Evolutionary conservation across 2,797 vertebrate genomes (phyloP).

Genomic region (Spinus olivaceus): DNA sequence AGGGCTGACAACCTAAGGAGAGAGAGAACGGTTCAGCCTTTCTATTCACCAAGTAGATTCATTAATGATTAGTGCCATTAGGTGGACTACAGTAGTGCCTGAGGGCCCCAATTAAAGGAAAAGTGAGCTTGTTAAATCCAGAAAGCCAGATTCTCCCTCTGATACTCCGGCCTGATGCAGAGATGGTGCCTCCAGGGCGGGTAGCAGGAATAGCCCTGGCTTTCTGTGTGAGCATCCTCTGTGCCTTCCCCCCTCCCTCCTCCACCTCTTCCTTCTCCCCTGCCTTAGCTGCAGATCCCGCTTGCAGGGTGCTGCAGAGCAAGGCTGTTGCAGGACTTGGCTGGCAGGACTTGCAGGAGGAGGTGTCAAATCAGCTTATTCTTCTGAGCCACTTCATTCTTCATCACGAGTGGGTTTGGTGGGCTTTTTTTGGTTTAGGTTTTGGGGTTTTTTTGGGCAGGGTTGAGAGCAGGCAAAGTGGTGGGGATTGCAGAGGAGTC

Average conservation of each 20-base stretch:
- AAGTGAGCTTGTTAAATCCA: constrained; percentile 15
- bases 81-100: neutral
- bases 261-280: neutral
- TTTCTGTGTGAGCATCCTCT: neutral
- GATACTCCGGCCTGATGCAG: neutral
- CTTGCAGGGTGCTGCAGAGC: neutral
- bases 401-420: neutral
- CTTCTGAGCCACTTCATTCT: neutral
- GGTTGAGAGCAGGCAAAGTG: neutral
- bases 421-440: neutral
- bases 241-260: neutral
- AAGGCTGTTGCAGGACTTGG: neutral
- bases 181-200: neutral
- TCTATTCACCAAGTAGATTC: neutral
- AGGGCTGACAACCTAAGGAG: neutral
- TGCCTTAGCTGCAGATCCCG: neutral
- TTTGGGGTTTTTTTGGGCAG: neutral
- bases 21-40: neutral
- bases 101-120: constrained; percentile 16
- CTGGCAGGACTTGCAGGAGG: neutral
- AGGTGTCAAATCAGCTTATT: neutral
- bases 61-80: constrained; percentile 47
- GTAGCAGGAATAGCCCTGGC: neutral
- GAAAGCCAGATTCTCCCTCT: neutral
- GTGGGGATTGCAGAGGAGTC: neutral